Percentiles rank a stretch among this genome's conserved stretches.
Conservation (phyloP, 2,888 invertebrate genomes). For the Colletes collaris region DNA sequence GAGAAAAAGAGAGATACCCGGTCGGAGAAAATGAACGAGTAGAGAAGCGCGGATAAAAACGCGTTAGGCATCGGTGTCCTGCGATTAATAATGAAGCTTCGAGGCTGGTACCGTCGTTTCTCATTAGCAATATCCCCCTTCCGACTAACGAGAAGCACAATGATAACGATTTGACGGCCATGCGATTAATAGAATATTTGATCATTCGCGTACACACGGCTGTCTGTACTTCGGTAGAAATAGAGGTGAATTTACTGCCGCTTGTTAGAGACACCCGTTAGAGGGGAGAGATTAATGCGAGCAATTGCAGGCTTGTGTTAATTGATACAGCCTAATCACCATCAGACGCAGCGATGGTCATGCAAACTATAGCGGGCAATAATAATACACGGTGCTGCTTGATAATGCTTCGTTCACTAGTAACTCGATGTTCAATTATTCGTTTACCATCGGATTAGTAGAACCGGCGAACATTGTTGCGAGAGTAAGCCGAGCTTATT, state of each 20-base stretch:
- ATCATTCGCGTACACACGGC: conserved; percentile 39
- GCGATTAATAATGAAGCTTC: conserved; percentile 63
- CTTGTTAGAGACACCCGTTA: conserved; percentile 71
- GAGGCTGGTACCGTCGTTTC: conserved; percentile 59
- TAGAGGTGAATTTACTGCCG: conserved; percentile 67
- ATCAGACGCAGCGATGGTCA: conserved; percentile 65
- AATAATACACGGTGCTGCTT: conserved; percentile 65
- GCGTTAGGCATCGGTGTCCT: conserved; percentile 32
- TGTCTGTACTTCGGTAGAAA: conserved; percentile 44
- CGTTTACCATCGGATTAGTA: conserved; percentile 66
- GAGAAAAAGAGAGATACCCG: neutral
- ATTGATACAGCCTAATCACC: conserved; percentile 75
- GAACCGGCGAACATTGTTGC: conserved; percentile 53
- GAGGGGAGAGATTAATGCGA: conserved; percentile 72
- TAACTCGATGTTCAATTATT: conserved; percentile 67
- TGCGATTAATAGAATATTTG: conserved; percentile 72
- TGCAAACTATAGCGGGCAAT: conserved; percentile 55
- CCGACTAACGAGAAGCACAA: conserved; percentile 59
- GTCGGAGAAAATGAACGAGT: conserved; percentile 22
- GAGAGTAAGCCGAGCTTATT: conserved; percentile 62
- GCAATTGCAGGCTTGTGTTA: conserved; percentile 72
- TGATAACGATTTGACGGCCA: conserved; percentile 70
- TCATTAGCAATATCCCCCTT: conserved; percentile 67
- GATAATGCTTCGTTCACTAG: conserved; percentile 64
- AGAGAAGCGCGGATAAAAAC: conserved; percentile 40